Conservation (phyloP, 2,113 vertebrate genomes). For the Otis tarda region DNA sequence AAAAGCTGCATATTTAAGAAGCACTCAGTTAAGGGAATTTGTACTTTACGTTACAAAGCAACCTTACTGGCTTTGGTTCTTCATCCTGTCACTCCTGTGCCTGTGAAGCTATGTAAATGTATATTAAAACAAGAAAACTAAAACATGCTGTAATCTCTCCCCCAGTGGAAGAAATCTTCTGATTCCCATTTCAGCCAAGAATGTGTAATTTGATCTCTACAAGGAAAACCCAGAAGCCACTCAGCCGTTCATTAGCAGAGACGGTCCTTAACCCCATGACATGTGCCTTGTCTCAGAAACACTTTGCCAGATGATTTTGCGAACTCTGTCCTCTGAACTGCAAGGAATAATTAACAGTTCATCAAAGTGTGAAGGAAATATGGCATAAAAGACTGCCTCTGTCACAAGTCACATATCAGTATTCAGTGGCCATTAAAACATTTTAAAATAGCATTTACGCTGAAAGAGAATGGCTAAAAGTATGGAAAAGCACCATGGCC, state of each 20-base stretch:
- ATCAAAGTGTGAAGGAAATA: not conserved
- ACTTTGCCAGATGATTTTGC: not conserved
- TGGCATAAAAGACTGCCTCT: not conserved
- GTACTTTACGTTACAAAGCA: not conserved
- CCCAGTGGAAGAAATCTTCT: not conserved
- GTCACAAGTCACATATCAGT: not conserved
- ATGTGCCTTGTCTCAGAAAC: not conserved
- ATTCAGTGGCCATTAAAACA: not conserved
- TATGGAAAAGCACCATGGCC: not conserved
- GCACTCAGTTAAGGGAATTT: not conserved
- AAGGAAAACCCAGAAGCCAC: not conserved
- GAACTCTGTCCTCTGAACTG: not conserved
- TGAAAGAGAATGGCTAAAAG: not conserved
- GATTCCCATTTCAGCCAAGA: not conserved
- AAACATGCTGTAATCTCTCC: not conserved
- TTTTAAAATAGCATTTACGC: not conserved
- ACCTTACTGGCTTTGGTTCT: not conserved
- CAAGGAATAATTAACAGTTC: not conserved
- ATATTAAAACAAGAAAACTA: not conserved
- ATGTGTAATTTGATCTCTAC: not conserved
- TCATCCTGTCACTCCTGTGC: not conserved
- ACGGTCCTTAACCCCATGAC: not conserved
- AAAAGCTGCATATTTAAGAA: not conserved
- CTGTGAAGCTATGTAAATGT: not conserved
- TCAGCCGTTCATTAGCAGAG: not conserved